Evolutionary conservation across 2,888 invertebrate genomes (phyloP), one percentile per base, ranked within the genome.

Genomic region (Euzetes globulus): DNA sequence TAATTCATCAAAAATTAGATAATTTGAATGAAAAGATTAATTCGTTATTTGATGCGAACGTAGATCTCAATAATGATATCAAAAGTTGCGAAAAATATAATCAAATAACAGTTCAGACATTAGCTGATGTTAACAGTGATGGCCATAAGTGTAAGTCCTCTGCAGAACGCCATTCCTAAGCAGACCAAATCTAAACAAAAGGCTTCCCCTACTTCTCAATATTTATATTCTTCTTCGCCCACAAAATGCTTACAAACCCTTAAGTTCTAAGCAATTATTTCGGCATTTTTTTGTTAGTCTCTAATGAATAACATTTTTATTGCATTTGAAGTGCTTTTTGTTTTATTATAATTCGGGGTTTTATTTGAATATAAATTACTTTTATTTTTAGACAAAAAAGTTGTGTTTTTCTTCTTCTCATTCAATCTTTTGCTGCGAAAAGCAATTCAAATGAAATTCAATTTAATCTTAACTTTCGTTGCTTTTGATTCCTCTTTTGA

Each of bases 311-410:
- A 55, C 55, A 19, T 9, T 22, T 55, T 55, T 25, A 22, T 55
- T 22, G 19, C 19, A 19, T 22, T 22, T 22, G 22, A 22, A 55
- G 55, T n/a, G n/a, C 19, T 22, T 55, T 55, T 55, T 55, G 22
- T 55, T 55, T 55, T 19, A 50, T n/a, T 50, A 19, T 50, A 50
- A 50, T 50, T 19, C 19, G 5, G 19, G 17, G 6, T 55, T 55
- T 5, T 22, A 55, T 55, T 55, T 55, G 55, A 55, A 55, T 55
- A 55, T 55, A 55, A 55, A 55, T 55, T 55, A 55, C 55, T 55
- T 55, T 55, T 52, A n/a, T n/a, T 55, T 25, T n/a, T n/a, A n/a
- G 22, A 25, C 5, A 55, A 1, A 19, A 13, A 4, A 55, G n/a
- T 25, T 55, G 25, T 22, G 13, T 22, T 55, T 25, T 55, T 55